These are phyloP conservation scores for Zaprionus obscuricornis DNA, from an alignment of 2,888 invertebrate species.

Conservation along the genomic window DNA sequence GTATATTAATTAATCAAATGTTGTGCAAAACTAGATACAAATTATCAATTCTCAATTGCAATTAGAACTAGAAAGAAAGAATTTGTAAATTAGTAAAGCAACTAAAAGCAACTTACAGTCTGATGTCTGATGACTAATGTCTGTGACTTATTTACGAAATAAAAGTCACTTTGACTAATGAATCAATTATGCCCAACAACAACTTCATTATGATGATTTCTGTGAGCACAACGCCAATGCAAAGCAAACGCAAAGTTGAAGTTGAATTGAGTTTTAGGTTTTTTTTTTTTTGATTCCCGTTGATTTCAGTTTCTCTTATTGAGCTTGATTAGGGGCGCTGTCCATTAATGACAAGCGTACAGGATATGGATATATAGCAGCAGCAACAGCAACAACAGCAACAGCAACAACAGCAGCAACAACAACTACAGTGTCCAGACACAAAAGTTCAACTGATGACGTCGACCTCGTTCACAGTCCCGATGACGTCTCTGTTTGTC, in stretches of 20 bases:
- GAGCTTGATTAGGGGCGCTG: slow-evolving; percentile 57
- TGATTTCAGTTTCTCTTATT: too few relatives aligned
- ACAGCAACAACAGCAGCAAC: neutral
- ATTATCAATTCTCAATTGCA: too few relatives aligned
- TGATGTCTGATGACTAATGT: too few relatives aligned
- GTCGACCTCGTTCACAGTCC: slow-evolving; percentile 33
- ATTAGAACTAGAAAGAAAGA: too few relatives aligned
- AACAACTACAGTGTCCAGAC: slow-evolving; percentile 35
- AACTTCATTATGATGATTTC: slow-evolving; percentile 66
- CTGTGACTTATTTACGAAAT: slow-evolving; percentile 62
- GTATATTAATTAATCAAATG: too few relatives aligned
- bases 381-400: neutral
- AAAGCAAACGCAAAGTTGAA: slow-evolving; percentile 23
- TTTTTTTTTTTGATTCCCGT: slow-evolving; percentile 2
- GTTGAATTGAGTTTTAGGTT: slow-evolving; percentile 40
- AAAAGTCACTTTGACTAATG: slow-evolving; percentile 80
- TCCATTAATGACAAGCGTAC: slow-evolving; percentile 69
- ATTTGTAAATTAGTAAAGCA: too few relatives aligned
- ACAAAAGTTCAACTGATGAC: slow-evolving; percentile 68
- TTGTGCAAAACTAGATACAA: too few relatives aligned
- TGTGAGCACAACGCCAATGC: slow-evolving; percentile 5
- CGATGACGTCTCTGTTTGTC: slow-evolving; percentile 64
- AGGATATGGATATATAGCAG: slow-evolving; percentile 63
- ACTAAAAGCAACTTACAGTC: too few relatives aligned
- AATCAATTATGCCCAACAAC: slow-evolving; percentile 75